Evolutionary conservation across 2,797 vertebrate species (phyloP).

Genomic region (Sebastes ruberrimus): DNA sequence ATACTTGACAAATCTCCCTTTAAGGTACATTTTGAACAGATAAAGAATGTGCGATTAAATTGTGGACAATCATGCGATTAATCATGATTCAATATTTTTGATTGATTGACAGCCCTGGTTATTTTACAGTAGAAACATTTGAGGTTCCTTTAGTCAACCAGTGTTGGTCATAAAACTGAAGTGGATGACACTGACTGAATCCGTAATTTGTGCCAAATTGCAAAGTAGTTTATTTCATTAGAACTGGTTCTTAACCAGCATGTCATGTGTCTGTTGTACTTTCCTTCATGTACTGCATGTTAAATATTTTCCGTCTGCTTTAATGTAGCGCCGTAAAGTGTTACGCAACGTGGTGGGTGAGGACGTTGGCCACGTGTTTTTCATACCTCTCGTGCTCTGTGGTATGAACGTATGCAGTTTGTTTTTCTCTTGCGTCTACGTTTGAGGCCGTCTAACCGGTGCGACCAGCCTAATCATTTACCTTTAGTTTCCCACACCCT

Average conservation of each 20-base stretch:
- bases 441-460: constrained; percentile 55
- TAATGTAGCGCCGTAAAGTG: background rate
- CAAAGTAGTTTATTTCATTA: too few species aligned
- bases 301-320: constrained; percentile 38
- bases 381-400: background rate
- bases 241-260: background rate
- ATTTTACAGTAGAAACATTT: background rate
- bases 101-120: too few species aligned
- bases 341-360: background rate
- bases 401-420: background rate
- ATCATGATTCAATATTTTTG: too few species aligned
- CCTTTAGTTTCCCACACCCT: constrained; percentile 8
- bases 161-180: too few species aligned
- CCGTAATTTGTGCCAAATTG: background rate
- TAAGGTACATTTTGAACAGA: too few species aligned
- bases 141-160: background rate
- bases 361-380: background rate
- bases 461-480: constrained; percentile 41
- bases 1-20: too few species aligned
- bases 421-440: background rate
- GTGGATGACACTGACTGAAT: too few species aligned
- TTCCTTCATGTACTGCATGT: background rate
- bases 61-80: too few species aligned
- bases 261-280: background rate
- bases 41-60: too few species aligned